These are phyloP conservation scores for Choreutis nemorana DNA, from an alignment of 2,888 invertebrate species.

Conservation along the genomic window DNA sequence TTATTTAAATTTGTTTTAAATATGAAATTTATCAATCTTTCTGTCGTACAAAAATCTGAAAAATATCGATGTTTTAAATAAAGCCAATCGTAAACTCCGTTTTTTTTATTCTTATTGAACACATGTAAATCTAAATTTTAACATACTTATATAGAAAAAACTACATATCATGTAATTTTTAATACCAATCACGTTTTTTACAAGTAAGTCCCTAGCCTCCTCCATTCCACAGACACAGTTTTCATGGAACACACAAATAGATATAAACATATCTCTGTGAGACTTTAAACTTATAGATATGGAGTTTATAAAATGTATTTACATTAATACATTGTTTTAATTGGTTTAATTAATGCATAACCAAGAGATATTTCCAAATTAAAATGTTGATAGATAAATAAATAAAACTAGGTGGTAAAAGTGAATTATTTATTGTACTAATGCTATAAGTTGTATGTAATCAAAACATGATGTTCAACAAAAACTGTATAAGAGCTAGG, in stretches of 20 bases:
- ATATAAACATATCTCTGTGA: too few species aligned
- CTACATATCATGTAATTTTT: too few species aligned
- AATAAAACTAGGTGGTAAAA: too few species aligned
- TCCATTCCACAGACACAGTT: too few species aligned
- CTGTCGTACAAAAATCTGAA: too few species aligned
- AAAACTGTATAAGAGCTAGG: conserved; percentile 17
- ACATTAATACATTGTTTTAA: neutral
- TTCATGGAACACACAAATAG: too few species aligned
- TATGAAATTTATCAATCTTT: too few species aligned
- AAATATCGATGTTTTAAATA: conserved; percentile 1
- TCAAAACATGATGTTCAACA: conserved; percentile 44
- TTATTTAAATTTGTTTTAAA: too few species aligned
- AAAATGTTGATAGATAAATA: neutral
- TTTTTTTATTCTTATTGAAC: neutral
- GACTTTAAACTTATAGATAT: too few species aligned
- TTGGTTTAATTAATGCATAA: neutral
- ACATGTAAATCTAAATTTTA: neutral
- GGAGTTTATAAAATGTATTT: neutral
- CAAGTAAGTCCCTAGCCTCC: too few species aligned
- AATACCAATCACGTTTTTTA: too few species aligned
- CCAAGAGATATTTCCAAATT: neutral
- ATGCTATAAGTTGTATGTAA: conserved; percentile 47
- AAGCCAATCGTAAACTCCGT: neutral
- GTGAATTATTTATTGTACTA: conserved; percentile 49
- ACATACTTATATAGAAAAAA: too few species aligned